These are phyloP conservation scores for Calameuta filiformis DNA, from an alignment of 2,888 invertebrate species.

Conservation along the genomic window DNA sequence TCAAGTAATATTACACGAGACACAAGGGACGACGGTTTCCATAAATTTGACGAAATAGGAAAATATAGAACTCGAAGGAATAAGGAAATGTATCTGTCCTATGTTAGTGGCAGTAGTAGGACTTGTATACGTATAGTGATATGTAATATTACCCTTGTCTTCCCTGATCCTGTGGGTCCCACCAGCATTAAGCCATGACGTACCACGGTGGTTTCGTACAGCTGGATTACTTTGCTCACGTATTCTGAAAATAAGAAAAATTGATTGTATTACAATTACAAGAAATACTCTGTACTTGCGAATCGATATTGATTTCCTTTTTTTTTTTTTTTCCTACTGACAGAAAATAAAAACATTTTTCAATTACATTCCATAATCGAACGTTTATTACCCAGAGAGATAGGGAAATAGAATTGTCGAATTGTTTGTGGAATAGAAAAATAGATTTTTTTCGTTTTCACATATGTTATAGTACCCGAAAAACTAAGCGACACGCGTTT, in stretches of 20 bases:
- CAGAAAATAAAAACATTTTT: too few species aligned
- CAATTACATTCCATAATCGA: too few species aligned
- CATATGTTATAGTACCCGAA: too few species aligned
- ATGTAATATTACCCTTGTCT: constrained; percentile 74
- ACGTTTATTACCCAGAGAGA: too few species aligned
- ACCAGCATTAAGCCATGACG: constrained; percentile 87
- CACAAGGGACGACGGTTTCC: not conserved
- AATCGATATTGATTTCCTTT: not conserved
- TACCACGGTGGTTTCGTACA: constrained; percentile 86
- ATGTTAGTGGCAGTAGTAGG: not conserved
- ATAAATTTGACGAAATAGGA: not conserved
- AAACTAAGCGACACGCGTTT: too few species aligned
- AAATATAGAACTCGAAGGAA: not conserved
- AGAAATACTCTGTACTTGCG: not conserved
- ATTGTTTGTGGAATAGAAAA: too few species aligned
- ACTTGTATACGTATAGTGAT: not conserved
- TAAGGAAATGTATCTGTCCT: not conserved
- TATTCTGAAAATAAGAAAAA: constrained; percentile 70
- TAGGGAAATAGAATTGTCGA: too few species aligned
- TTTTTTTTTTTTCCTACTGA: not conserved
- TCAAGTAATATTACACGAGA: not conserved
- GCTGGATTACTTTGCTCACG: constrained; percentile 80
- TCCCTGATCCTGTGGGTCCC: constrained; percentile 83
- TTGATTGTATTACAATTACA: not conserved
- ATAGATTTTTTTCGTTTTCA: too few species aligned